Evolutionary conservation across 2,888 invertebrate genomes (phyloP).

Genomic region (Ypsolopha sequella): DNA sequence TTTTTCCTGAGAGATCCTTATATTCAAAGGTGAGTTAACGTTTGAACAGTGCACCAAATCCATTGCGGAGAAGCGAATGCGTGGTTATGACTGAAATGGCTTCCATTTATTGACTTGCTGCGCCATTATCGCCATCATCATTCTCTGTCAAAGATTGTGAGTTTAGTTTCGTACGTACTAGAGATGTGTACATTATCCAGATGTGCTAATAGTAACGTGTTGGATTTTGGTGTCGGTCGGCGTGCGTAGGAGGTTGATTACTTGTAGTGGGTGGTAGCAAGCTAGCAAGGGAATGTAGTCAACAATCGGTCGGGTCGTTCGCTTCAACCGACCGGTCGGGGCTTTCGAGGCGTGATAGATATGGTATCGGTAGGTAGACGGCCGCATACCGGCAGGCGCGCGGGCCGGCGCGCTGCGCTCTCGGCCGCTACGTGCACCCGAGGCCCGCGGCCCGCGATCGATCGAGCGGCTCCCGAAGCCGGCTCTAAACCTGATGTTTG

Average conservation of each 20-base stretch:
- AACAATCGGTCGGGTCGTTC: conserved; percentile 19
- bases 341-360: neutral
- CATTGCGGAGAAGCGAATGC: conserved; percentile 23
- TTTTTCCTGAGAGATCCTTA: conserved; percentile 34
- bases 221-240: conserved; percentile 25
- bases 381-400: conserved; percentile 4
- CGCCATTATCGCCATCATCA: conserved; percentile 63
- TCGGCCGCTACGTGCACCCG: neutral
- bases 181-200: conserved; percentile 9
- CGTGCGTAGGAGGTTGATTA: conserved; percentile 41
- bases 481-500: conserved; percentile 28
- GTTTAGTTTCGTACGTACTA: conserved; percentile 11
- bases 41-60: conserved; percentile 15
- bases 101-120: conserved; percentile 67
- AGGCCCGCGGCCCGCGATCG: conserved; percentile 12
- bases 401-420: neutral
- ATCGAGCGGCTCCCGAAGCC: conserved; percentile 16
- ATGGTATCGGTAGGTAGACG: conserved; percentile 9
- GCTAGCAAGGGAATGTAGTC: conserved; percentile 33
- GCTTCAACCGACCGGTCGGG: conserved; percentile 15
- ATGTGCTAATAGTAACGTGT: conserved; percentile 12
- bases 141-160: conserved; percentile 24
- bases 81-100: conserved; percentile 56
- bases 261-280: conserved; percentile 28
- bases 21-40: conserved; percentile 44